phyloP scores from a whole-genome alignment of 2,888 invertebrate genomes.

The Apeira syringaria region DNA sequence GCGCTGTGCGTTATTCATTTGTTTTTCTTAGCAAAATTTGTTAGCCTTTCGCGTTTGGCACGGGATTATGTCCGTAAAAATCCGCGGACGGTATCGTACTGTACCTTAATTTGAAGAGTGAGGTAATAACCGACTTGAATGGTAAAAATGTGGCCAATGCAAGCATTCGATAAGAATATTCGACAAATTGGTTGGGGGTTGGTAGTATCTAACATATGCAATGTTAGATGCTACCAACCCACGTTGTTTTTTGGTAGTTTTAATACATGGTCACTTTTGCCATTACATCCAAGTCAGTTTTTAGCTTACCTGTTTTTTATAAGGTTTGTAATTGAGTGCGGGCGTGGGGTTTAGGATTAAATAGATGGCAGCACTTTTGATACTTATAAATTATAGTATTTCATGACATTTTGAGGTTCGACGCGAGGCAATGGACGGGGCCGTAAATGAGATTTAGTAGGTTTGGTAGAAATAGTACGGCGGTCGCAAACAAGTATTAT shows the following conservation, averaged over 20 bases:
- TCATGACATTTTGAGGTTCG: conserved; percentile 31
- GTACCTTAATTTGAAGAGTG: conserved; percentile 6
- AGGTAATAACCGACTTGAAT: conserved; percentile 23
- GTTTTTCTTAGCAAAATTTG: too few species aligned
- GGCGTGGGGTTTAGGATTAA: conserved; percentile 36
- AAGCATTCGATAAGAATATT: too few species aligned
- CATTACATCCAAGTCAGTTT: conserved; percentile 15
- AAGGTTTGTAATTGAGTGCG: conserved; percentile 52
- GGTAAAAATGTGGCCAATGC: too few species aligned
- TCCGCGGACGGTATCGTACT: conserved; percentile 5
- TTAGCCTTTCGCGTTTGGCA: too few species aligned
- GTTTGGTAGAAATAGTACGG: neutral
- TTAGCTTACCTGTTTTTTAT: conserved; percentile 38
- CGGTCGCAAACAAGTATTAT: conserved; percentile 19
- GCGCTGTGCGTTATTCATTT: too few species aligned
- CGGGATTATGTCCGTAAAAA: neutral
- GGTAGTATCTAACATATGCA: too few species aligned
- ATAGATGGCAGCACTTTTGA: conserved; percentile 50
- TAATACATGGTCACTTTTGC: conserved; percentile 2
- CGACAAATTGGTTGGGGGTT: too few species aligned
- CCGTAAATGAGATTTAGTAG: conserved; percentile 7
- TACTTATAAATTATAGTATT: conserved; percentile 47
- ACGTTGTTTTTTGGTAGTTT: conserved; percentile 9
- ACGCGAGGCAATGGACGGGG: conserved; percentile 3
- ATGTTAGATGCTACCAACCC: conserved; percentile 12